phyloP scores from a whole-genome alignment of 2,797 vertebrate species.

The Enteromius afrohamiltoni region DNA sequence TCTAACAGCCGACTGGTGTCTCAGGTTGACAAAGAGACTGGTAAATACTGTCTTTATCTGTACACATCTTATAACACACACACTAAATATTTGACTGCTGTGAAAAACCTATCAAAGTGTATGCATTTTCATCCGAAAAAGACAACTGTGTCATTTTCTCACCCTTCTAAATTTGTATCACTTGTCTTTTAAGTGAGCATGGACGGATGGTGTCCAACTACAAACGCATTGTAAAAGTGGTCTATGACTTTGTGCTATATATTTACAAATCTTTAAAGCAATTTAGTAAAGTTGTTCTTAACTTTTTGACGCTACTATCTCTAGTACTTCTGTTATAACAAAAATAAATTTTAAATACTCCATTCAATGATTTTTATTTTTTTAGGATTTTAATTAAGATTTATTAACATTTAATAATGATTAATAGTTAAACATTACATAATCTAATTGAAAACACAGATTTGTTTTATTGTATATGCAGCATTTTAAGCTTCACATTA shows the following conservation, averaged over 20 bases:
- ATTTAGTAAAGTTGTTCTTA: neutral
- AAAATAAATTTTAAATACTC: too few species aligned
- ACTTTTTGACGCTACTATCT: neutral
- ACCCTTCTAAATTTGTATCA: neutral
- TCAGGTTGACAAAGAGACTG: slow-evolving; percentile 94
- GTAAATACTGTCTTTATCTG: slow-evolving; percentile 69
- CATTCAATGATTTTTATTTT: neutral
- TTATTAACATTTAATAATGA: neutral
- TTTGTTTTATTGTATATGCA: neutral
- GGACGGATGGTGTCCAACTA: neutral
- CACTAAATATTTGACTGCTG: neutral
- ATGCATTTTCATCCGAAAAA: neutral
- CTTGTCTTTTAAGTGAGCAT: neutral
- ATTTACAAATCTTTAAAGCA: neutral
- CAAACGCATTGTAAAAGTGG: neutral
- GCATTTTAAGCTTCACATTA: neutral
- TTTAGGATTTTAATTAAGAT: neutral
- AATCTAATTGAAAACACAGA: neutral
- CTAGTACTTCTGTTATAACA: neutral
- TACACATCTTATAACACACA: neutral
- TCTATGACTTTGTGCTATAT: neutral
- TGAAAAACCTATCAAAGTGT: neutral
- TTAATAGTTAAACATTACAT: neutral
- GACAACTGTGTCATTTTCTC: neutral
- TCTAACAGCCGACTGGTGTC: slow-evolving; percentile 93